phyloP scores from a whole-genome alignment of 1,140 invertebrate genomes.

The Drosophila yakuba region DNA sequence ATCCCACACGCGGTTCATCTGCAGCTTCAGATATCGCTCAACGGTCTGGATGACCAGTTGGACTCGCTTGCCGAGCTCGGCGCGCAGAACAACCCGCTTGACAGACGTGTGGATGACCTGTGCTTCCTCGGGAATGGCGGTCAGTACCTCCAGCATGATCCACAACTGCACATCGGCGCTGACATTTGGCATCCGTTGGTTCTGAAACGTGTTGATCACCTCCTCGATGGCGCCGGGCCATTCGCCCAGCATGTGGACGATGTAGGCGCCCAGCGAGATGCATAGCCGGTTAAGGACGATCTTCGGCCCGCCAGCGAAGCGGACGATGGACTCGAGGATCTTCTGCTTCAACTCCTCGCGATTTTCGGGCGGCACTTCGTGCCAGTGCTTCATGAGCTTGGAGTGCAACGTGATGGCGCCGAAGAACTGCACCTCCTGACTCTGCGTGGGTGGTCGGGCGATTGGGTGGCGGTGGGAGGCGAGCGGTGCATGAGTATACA shows the following conservation, averaged over 20 bases:
- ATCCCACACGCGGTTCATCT: slow-evolving; percentile 68
- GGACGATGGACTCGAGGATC: slow-evolving; percentile 90
- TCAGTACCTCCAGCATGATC: slow-evolving; percentile 90
- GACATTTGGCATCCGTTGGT: slow-evolving; percentile 86
- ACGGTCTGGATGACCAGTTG: slow-evolving; percentile 73
- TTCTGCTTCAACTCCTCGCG: slow-evolving; percentile 90
- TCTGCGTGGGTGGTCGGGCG: slow-evolving; percentile 85
- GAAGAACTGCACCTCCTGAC: slow-evolving; percentile 95
- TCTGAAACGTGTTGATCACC: slow-evolving; percentile 88
- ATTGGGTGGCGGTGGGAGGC: background rate
- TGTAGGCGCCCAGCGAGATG: slow-evolving; percentile 90
- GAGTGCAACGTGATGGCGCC: slow-evolving; percentile 94
- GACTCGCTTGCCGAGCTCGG: slow-evolving; percentile 71
- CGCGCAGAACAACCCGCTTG: slow-evolving; percentile 66
- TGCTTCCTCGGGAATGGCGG: slow-evolving; percentile 91
- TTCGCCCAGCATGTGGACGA: slow-evolving; percentile 88
- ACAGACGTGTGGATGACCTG: slow-evolving; percentile 80
- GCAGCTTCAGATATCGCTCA: slow-evolving; percentile 67
- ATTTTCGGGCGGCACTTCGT: slow-evolving; percentile 92
- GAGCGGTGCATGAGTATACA: slow-evolving; percentile 40
- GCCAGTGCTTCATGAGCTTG: slow-evolving; percentile 94
- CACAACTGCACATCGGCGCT: slow-evolving; percentile 85
- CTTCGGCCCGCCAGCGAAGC: slow-evolving; percentile 91
- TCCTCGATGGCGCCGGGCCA: slow-evolving; percentile 89
- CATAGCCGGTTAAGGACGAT: slow-evolving; percentile 94